Evolutionary conservation across 2,797 vertebrate species (phyloP).

Genomic region (Rhyacichthys aspro): DNA sequence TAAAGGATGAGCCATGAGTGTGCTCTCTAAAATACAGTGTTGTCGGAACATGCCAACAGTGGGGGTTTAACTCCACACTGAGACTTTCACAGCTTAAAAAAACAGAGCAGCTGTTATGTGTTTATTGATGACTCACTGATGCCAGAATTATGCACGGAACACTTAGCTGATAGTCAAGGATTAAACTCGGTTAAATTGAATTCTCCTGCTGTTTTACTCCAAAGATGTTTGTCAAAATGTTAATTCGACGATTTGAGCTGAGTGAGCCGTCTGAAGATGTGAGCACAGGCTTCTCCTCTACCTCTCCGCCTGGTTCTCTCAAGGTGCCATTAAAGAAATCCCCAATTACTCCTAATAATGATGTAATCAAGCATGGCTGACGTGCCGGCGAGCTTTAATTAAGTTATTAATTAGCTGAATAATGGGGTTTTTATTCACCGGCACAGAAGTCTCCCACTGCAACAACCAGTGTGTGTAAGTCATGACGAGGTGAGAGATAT

Average conservation of each 20-base stretch:
- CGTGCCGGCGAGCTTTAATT: conserved; percentile 80
- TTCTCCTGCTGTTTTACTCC: conserved; percentile 32
- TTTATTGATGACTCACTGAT: conserved; percentile 34
- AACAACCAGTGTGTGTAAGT: conserved; percentile 27
- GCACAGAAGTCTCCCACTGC: conserved; percentile 67
- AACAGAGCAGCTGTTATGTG: conserved; percentile 21
- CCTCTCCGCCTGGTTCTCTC: conserved; percentile 50
- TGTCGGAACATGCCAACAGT: no score
- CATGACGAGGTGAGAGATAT: conserved; percentile 4
- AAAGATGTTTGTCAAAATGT: conserved; percentile 42
- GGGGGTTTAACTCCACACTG: no score
- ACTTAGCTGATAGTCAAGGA: conserved; percentile 32
- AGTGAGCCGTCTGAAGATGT: conserved; percentile 11
- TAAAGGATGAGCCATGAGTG: neutral
- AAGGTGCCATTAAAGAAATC: conserved; percentile 82
- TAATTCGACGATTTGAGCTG: conserved; percentile 31
- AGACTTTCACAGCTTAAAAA: conserved; percentile 2
- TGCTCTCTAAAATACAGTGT: no score
- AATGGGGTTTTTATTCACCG: conserved; percentile 78
- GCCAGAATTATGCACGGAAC: conserved; percentile 29
- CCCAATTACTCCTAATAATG: conserved; percentile 83
- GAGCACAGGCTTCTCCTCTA: conserved; percentile 11
- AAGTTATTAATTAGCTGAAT: conserved; percentile 85
- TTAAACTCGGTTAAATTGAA: conserved; percentile 29
- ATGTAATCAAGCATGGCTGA: conserved; percentile 81